Percentiles rank a stretch among this genome's conserved stretches.
phyloP scores from a whole-genome alignment of 2,113 vertebrate genomes.

The Taxidea taxus region DNA sequence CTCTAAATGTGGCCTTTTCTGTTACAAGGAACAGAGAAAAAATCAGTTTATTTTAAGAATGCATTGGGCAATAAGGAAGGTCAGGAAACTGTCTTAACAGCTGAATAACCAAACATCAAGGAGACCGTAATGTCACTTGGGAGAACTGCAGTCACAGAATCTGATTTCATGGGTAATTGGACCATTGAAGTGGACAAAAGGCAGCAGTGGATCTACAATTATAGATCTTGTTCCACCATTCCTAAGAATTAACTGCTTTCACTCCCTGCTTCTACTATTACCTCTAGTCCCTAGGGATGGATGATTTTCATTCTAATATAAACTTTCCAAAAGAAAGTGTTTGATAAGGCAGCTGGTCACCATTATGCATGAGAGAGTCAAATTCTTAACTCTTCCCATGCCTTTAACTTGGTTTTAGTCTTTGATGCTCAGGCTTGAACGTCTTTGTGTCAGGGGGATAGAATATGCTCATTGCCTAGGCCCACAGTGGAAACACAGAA shows the following conservation, averaged over 20 bases:
- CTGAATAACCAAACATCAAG: slow-evolving; percentile 4
- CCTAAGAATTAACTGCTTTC: slow-evolving; percentile 5
- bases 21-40: not conserved
- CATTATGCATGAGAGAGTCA: not conserved
- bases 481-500: not conserved
- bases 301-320: not conserved
- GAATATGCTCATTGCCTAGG: not conserved
- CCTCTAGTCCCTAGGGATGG: not conserved
- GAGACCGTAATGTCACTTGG: not conserved
- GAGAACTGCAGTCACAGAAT: not conserved
- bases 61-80: not conserved
- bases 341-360: not conserved
- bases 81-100: not conserved
- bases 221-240: not conserved
- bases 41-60: not conserved
- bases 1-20: not conserved
- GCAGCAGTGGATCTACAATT: not conserved
- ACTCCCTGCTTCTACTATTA: not conserved
- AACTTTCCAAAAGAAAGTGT: not conserved
- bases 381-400: not conserved
- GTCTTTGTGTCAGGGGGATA: not conserved
- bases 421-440: not conserved
- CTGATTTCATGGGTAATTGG: not conserved
- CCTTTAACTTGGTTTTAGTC: not conserved
- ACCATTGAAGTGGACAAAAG: not conserved